Evolutionary conservation across 2,797 vertebrate species (phyloP).

Genomic region (Cossypha niveicapilla): DNA sequence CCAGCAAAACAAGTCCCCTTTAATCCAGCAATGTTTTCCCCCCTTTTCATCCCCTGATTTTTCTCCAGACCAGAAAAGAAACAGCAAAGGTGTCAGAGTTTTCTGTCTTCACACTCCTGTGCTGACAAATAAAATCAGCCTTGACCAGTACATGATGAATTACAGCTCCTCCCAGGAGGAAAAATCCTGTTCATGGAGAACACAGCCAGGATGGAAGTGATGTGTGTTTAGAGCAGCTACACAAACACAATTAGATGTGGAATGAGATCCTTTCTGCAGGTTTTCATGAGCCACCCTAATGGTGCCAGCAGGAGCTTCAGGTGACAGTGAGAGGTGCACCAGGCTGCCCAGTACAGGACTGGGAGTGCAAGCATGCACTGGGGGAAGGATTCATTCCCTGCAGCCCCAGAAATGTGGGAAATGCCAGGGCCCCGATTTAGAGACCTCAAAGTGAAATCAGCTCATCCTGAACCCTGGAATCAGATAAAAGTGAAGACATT

Average conservation of each 20-base stretch:
- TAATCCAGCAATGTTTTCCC: background rate
- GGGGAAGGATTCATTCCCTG: background rate
- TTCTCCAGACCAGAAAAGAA: background rate
- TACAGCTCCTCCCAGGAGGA: background rate
- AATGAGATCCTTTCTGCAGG: background rate
- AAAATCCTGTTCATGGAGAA: background rate
- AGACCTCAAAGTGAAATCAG: background rate
- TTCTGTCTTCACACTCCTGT: background rate
- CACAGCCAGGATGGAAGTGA: background rate
- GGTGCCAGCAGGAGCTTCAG: background rate
- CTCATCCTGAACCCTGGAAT: background rate
- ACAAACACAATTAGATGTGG: background rate
- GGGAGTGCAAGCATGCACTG: background rate
- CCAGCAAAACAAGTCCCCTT: background rate
- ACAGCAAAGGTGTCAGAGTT: background rate
- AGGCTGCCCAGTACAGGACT: background rate
- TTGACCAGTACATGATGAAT: background rate
- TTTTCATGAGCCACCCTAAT: background rate
- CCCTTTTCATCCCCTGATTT: background rate
- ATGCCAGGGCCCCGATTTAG: background rate
- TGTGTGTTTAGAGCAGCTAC: background rate
- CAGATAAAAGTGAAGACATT: background rate
- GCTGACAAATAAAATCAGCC: background rate
- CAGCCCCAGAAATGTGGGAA: background rate
- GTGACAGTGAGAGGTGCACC: background rate